Evolutionary conservation across 2,888 invertebrate genomes (phyloP).

Genomic region (Agrotis exclamationis): DNA sequence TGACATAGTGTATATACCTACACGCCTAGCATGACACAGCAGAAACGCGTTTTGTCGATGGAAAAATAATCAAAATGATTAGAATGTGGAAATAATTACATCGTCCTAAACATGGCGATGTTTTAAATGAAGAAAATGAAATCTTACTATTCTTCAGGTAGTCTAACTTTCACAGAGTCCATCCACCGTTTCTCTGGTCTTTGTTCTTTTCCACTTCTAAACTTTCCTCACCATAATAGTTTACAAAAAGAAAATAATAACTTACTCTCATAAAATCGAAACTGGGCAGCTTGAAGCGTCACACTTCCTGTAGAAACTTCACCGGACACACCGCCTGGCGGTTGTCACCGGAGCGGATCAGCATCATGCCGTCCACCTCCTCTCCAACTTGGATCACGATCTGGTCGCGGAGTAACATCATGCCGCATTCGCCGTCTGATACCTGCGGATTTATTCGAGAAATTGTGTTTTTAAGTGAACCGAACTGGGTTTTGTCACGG

Average conservation of each 20-base stretch:
- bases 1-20: no score
- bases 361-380: conserved; percentile 98
- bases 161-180: no score
- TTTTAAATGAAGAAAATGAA: no score
- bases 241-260: not conserved
- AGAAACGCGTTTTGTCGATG: no score
- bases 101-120: no score
- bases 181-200: no score
- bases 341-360: conserved; percentile 98
- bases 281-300: conserved; percentile 92
- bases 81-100: no score
- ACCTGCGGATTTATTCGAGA: conserved; percentile 92
- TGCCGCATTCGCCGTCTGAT: conserved; percentile 95
- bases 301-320: conserved; percentile 98
- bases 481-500: no score
- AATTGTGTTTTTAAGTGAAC: not conserved
- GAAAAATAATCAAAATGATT: no score
- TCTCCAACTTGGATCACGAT: conserved; percentile 98
- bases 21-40: no score
- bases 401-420: conserved; percentile 97
- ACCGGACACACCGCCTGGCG: conserved; percentile 98
- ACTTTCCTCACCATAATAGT: not conserved
- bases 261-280: conserved; percentile 82
- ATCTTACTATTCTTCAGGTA: no score
- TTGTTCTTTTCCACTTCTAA: no score